phyloP scores from a whole-genome alignment of 2,888 invertebrate genomes.

The Hoplodrina blanda region DNA sequence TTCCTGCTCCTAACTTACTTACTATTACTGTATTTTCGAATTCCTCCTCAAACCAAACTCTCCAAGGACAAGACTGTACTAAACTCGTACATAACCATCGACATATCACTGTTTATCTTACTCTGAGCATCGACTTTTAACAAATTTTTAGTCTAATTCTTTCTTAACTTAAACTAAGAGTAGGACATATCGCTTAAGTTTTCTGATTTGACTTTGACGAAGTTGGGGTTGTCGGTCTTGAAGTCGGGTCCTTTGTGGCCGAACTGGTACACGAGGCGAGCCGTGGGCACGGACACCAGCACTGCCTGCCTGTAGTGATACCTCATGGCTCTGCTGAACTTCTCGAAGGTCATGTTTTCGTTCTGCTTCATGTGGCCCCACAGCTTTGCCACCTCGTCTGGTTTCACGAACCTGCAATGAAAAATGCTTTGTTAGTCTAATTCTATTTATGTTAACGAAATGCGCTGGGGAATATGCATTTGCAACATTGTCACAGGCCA shows the following conservation, averaged over 20 bases:
- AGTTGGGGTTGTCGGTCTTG: slow-evolving; percentile 92
- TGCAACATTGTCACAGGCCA: slow-evolving; percentile 52
- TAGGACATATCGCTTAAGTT: slow-evolving; percentile 74
- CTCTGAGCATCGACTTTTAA: slow-evolving; percentile 66
- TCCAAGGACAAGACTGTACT: slow-evolving; percentile 53
- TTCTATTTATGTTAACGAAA: slow-evolving; percentile 52
- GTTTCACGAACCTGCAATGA: slow-evolving; percentile 94
- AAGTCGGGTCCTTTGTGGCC: slow-evolving; percentile 95
- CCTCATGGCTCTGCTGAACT: slow-evolving; percentile 97
- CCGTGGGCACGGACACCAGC: slow-evolving; percentile 93
- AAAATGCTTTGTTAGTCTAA: slow-evolving; percentile 52
- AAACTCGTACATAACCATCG: slow-evolving; percentile 51
- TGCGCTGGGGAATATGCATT: slow-evolving; percentile 50
- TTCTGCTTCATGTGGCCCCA: slow-evolving; percentile 97
- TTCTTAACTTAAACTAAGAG: slow-evolving; percentile 76
- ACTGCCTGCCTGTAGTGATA: slow-evolving; percentile 95
- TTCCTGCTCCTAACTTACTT: slow-evolving; percentile 41
- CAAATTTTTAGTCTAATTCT: slow-evolving; percentile 61
- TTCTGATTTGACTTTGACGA: slow-evolving; percentile 84
- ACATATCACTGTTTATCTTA: slow-evolving; percentile 64
- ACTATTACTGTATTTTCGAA: slow-evolving; percentile 65
- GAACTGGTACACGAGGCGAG: slow-evolving; percentile 95
- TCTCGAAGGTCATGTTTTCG: slow-evolving; percentile 97
- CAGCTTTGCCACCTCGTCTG: slow-evolving; percentile 95
- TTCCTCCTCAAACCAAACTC: slow-evolving; percentile 39